Evolutionary conservation across 1,140 invertebrate genomes (phyloP), one percentile per base, ranked within the genome.

Genomic region (Cephus cinctus): DNA sequence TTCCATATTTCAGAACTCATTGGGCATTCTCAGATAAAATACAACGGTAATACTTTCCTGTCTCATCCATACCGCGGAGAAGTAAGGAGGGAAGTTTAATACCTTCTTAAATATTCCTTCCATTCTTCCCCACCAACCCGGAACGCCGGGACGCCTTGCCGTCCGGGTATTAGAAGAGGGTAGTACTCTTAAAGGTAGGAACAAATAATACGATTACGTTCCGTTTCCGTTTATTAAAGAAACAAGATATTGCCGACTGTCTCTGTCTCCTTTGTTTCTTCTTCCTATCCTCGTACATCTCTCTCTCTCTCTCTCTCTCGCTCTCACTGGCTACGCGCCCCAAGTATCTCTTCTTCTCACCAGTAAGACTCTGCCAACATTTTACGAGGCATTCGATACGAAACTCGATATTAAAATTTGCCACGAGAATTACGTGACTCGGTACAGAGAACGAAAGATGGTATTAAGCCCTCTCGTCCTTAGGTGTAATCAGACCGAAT

Each of bases 171-270:
- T 63, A 64, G 55, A 52, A 44, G 50, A 60, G 49, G 56, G 50
- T 64, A 63, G 56, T 67, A 52, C 57, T 54, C 61, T 59, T 60
- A 63, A 72, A 69, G 67, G 64, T 66, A 73, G 68, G 63, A 75
- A 73, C 68, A 73, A 76, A 77, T 77, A 77, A 77, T 77, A 75
- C 73, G 75, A 77, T 77, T 77, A 77, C 67, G 62, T 69, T 75
- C 61, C 67, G 68, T 75, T 77, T 77, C 75, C 75, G 75, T 77
- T 77, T 75, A 76, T 76, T 75, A 77, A 74, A 69, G 75, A 75
- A 77, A 77, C 67, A 75, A 72, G 73, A 77, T 76, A 77, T 71
- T 55, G 70, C 51, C 57, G 58, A 48, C 39, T 57, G 55, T 63
- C 48, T 48, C 54, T 62, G 57, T 64, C 63, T 52, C 54, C 40